Evolutionary conservation across 2,888 invertebrate species (phyloP).

Genomic region (Acanthosoma haemorrhoidale): DNA sequence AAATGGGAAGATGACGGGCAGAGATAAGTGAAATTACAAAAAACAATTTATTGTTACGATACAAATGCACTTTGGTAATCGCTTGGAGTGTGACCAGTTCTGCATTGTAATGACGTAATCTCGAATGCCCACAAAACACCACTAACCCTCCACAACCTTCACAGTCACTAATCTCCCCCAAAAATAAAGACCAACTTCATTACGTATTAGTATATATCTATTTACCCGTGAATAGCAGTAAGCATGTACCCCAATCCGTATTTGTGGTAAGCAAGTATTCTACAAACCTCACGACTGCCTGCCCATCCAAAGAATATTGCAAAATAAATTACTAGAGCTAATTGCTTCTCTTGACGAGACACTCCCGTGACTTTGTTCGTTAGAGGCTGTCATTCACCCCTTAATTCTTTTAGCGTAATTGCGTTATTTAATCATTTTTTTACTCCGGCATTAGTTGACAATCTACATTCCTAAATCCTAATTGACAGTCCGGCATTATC

Average conservation of each 20-base stretch:
- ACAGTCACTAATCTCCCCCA: too few relatives aligned
- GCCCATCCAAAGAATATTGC: not conserved
- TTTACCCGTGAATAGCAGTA: too few relatives aligned
- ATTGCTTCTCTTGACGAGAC: not conserved
- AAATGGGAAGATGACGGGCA: too few relatives aligned
- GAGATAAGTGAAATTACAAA: too few relatives aligned
- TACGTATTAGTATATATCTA: too few relatives aligned
- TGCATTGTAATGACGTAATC: too few relatives aligned
- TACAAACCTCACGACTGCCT: not conserved
- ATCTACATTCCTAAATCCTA: not conserved
- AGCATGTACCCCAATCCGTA: not conserved
- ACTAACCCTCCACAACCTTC: too few relatives aligned
- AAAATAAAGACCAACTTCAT: too few relatives aligned
- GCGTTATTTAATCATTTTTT: constrained; percentile 10
- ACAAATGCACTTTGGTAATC: too few relatives aligned
- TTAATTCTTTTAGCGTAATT: not conserved
- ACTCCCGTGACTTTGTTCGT: not conserved
- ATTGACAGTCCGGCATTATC: not conserved
- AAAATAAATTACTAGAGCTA: not conserved
- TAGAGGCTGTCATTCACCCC: not conserved
- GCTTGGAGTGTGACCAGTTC: too few relatives aligned
- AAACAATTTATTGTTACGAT: too few relatives aligned
- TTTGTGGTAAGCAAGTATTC: not conserved
- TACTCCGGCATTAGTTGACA: not conserved
- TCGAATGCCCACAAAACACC: too few relatives aligned